These are phyloP conservation scores for Corydoras maculifer DNA, from an alignment of 2,113 vertebrate genomes.

Conservation along the genomic window DNA sequence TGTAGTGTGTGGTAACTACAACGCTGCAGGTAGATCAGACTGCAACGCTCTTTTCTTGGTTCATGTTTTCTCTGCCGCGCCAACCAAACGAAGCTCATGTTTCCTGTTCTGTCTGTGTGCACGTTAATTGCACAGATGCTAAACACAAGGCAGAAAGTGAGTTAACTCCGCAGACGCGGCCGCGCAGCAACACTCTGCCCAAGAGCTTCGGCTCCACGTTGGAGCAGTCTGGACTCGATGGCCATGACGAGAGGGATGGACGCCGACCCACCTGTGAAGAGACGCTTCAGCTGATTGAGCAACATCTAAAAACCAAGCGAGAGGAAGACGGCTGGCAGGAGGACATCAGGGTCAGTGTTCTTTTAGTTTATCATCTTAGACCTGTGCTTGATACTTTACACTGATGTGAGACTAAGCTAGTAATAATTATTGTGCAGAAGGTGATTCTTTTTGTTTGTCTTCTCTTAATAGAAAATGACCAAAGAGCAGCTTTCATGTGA, in stretches of 20 bases:
- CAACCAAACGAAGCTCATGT: not conserved
- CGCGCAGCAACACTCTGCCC: slow-evolving; percentile 93
- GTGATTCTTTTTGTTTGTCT: not conserved
- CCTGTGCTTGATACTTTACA: too few relatives aligned
- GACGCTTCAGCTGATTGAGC: slow-evolving; percentile 85
- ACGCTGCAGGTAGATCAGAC: too few relatives aligned
- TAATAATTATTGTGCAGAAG: too few relatives aligned
- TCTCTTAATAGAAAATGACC: slow-evolving; percentile 81
- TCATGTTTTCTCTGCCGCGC: not conserved
- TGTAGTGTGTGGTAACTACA: not conserved
- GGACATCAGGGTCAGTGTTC: slow-evolving; percentile 78
- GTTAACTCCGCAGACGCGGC: slow-evolving; percentile 81
- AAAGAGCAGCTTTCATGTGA: slow-evolving; percentile 91
- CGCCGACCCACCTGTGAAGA: slow-evolving; percentile 78
- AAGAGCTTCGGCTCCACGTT: slow-evolving; percentile 96
- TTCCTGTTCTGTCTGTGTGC: slow-evolving; percentile 16
- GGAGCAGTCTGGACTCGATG: slow-evolving; percentile 72
- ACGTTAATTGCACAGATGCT: slow-evolving; percentile 66
- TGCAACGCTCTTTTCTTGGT: not conserved
- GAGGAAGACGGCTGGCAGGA: slow-evolving; percentile 87
- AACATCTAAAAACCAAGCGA: slow-evolving; percentile 79
- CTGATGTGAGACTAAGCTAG: too few relatives aligned
- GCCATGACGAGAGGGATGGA: slow-evolving; percentile 52
- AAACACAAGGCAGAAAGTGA: slow-evolving; percentile 87
- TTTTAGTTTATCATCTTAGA: not conserved